Conservation (phyloP, 30 jellyfish, hydroid and myxozoan species). For the Aurelia aurita region DNA sequence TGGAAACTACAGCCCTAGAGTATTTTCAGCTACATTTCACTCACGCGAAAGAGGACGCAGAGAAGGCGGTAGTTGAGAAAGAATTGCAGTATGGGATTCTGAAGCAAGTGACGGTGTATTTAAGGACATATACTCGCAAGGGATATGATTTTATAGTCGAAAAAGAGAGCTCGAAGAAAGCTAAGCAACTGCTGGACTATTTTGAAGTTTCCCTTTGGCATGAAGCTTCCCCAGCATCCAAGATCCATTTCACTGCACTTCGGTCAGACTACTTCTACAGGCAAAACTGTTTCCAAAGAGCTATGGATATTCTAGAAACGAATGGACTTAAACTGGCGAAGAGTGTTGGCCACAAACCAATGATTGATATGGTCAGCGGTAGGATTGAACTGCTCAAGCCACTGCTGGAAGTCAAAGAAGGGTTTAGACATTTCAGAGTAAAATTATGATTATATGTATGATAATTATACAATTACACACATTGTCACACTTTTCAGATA, state of each 20-base stretch:
- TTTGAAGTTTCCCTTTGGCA: too few species aligned
- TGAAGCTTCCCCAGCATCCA: slow-evolving; percentile 10
- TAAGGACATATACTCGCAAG: not conserved
- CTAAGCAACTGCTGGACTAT: too few species aligned
- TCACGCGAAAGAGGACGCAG: slow-evolving; percentile 27
- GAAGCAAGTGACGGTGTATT: slow-evolving; percentile 10
- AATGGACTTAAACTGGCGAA: slow-evolving; percentile 4
- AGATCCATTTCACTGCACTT: slow-evolving; percentile 8
- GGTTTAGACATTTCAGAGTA: not conserved
- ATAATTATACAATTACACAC: not conserved
- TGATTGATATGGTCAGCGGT: slow-evolving; percentile 4
- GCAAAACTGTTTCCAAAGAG: not conserved
- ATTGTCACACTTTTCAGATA: too few species aligned
- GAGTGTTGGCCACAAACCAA: slow-evolving; percentile 14
- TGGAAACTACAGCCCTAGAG: slow-evolving; percentile 15
- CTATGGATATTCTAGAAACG: not conserved
- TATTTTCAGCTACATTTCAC: not conserved
- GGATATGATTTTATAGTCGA: not conserved
- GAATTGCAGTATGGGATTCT: slow-evolving; percentile 20
- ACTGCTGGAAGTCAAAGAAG: not conserved
- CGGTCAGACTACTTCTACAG: slow-evolving; percentile 15
- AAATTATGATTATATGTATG: not conserved
- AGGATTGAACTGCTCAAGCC: not conserved
- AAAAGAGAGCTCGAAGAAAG: too few species aligned
- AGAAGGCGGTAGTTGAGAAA: slow-evolving; percentile 2